A percentile compares a stretch with the other conserved stretches of the same genome.
These are phyloP conservation scores for Hypomesus transpacificus DNA, from an alignment of 2,113 vertebrate species.

Conservation along the genomic window DNA sequence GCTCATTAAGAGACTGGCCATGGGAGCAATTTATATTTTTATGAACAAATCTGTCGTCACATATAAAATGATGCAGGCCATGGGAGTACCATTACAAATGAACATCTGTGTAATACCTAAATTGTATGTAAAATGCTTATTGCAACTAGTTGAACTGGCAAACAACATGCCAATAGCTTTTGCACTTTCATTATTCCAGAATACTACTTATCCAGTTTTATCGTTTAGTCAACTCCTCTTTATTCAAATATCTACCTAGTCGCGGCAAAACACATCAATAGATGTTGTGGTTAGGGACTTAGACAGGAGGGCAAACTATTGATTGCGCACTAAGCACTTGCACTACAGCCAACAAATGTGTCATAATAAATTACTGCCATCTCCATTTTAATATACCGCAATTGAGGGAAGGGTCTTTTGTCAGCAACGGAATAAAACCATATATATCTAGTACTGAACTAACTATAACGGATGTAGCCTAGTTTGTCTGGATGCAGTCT, in stretches of 20 bases:
- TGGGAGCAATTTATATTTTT: neutral
- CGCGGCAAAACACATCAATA: constrained; percentile 5
- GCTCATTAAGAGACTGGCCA: neutral
- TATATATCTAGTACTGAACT: too few species aligned
- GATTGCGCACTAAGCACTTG: constrained; percentile 1
- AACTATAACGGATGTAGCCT: too few species aligned
- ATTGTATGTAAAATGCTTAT: too few species aligned
- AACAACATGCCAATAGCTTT: too few species aligned
- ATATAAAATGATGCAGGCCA: constrained; percentile 6
- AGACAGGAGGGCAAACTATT: neutral
- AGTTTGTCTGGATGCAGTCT: neutral
- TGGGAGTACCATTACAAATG: constrained; percentile 14
- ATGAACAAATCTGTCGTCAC: neutral
- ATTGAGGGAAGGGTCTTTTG: neutral
- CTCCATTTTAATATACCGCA: neutral
- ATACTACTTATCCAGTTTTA: too few species aligned
- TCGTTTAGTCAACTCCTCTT: too few species aligned
- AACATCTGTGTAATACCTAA: constrained; percentile 8
- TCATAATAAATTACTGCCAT: neutral
- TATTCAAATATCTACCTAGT: neutral
- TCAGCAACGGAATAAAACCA: too few species aligned
- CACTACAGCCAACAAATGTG: neutral
- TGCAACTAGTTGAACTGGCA: too few species aligned
- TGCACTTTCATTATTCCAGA: too few species aligned
- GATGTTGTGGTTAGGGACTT: constrained; percentile 1